phyloP scores from a whole-genome alignment of 2,113 vertebrate species.

The Colius striatus region DNA sequence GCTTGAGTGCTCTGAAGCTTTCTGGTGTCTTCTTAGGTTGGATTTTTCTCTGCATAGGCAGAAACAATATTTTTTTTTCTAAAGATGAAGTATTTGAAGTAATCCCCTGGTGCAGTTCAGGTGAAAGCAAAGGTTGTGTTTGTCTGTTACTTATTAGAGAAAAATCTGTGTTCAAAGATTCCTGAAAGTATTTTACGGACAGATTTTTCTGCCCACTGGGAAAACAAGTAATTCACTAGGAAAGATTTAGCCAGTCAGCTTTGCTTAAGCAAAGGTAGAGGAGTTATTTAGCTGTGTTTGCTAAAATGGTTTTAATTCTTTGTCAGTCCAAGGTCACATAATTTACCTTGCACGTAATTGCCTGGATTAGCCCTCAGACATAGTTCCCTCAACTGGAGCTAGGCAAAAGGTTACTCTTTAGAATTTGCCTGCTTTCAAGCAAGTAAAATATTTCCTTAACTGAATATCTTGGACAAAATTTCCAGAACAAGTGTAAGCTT shows the following conservation, averaged over 20 bases:
- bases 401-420: neutral
- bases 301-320: slow-evolving; percentile 19
- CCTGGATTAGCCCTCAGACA: neutral
- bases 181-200: neutral
- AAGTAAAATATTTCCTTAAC: neutral
- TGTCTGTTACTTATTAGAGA: neutral
- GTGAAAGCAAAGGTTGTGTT: neutral
- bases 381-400: neutral
- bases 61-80: neutral
- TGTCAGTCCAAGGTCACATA: neutral
- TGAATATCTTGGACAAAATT: neutral
- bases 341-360: slow-evolving; percentile 21
- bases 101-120: neutral
- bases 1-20: neutral
- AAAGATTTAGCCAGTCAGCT: neutral
- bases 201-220: neutral
- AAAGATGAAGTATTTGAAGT: neutral
- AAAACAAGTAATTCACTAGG: neutral
- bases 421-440: neutral
- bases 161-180: neutral
- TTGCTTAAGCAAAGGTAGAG: neutral
- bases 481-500: neutral
- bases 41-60: neutral
- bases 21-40: neutral
- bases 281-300: slow-evolving; percentile 18